Conservation (phyloP, 1,140 invertebrate species). For the Chlorops oryzae region DNA sequence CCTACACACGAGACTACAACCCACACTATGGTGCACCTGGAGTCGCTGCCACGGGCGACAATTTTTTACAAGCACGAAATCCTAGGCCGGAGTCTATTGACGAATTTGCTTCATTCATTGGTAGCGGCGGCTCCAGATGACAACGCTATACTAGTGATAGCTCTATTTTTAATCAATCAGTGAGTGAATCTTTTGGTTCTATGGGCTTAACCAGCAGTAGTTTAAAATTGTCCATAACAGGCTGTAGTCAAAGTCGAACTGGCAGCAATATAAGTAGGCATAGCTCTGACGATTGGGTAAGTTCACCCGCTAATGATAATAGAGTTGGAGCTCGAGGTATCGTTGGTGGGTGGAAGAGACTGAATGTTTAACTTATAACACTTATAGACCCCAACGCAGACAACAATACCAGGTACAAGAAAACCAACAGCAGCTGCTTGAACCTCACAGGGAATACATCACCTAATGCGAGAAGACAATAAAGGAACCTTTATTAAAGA, state of each 20-base stretch:
- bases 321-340: constrained; percentile 23
- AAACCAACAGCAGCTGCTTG: too few relatives aligned
- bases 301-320: constrained; percentile 35
- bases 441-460: too few relatives aligned
- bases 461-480: too few relatives aligned
- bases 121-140: constrained; percentile 33
- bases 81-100: constrained; percentile 41
- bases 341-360: too few relatives aligned
- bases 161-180: constrained; percentile 32
- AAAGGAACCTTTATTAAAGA: too few relatives aligned
- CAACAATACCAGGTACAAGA: too few relatives aligned
- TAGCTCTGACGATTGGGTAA: constrained; percentile 36
- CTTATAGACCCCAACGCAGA: too few relatives aligned
- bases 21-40: constrained; percentile 26
- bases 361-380: too few relatives aligned
- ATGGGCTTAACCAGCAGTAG: constrained; percentile 42
- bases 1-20: constrained; percentile 29
- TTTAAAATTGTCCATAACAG: constrained; percentile 25
- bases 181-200: constrained; percentile 37
- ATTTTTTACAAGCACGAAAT: constrained; percentile 26
- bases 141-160: constrained; percentile 37
- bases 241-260: constrained; percentile 29
- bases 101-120: constrained; percentile 38
- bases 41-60: constrained; percentile 21
- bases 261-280: constrained; percentile 19